Evolutionary conservation across 2,797 vertebrate species (phyloP).

Genomic region (Rhynchonycteris naso): DNA sequence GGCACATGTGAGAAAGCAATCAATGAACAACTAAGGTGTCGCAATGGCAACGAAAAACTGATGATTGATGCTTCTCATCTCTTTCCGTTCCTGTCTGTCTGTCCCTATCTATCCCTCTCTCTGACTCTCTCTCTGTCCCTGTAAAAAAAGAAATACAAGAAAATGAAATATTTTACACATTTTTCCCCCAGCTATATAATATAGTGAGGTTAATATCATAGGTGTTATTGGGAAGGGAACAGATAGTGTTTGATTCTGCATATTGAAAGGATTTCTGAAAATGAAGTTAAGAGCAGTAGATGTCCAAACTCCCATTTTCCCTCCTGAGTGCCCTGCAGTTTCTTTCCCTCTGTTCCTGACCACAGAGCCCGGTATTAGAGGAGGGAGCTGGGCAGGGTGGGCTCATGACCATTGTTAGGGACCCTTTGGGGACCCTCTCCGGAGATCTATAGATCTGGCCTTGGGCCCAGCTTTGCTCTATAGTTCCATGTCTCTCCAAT

Average conservation of each 20-base stretch:
- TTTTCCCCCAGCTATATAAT: not conserved
- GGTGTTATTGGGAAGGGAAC: slow-evolving; percentile 26
- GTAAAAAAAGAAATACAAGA: no score
- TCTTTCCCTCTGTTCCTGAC: not conserved
- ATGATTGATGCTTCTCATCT: no score
- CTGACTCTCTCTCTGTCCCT: no score
- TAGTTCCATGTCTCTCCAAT: not conserved
- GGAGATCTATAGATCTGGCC: not conserved
- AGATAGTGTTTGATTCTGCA: slow-evolving; percentile 47
- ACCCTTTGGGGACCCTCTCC: not conserved
- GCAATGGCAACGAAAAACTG: no score
- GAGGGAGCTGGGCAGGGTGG: not conserved
- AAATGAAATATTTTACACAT: slow-evolving; percentile 22
- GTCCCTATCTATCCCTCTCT: no score
- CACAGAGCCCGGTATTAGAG: not conserved
- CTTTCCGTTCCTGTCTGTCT: no score
- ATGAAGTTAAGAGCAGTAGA: not conserved
- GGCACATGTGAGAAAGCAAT: no score
- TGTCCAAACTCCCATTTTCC: not conserved
- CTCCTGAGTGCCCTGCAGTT: not conserved
- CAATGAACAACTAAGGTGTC: no score
- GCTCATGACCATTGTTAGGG: not conserved
- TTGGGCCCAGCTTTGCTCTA: not conserved
- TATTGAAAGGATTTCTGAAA: not conserved
- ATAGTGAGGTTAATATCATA: slow-evolving; percentile 24